A percentile compares a stretch with the other conserved stretches of the same genome.
Conservation (phyloP, 2,888 invertebrate species). For the Drosophila parthenogenetica region DNA sequence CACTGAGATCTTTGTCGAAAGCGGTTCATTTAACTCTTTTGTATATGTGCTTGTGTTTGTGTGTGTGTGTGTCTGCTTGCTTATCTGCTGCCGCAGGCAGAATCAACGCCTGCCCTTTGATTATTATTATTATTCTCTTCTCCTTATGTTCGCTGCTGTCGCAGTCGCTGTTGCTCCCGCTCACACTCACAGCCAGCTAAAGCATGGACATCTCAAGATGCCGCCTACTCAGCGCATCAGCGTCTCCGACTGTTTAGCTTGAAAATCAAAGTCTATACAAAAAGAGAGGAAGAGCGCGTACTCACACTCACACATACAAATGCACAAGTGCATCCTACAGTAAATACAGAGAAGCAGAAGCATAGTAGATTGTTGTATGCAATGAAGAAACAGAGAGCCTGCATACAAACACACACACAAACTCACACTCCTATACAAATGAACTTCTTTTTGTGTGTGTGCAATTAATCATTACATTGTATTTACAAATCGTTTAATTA, state of each 20-base stretch:
- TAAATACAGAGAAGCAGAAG: conserved; percentile 29
- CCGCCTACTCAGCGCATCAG: conserved; percentile 63
- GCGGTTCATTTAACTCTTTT: conserved; percentile 49
- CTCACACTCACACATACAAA: conserved; percentile 21
- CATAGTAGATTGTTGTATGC: conserved; percentile 21
- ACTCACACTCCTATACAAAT: no score
- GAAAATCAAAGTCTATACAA: conserved; percentile 44
- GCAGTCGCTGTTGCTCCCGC: conserved; percentile 19
- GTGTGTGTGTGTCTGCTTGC: conserved; percentile 39
- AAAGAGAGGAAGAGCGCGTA: conserved; percentile 19
- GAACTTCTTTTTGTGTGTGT: conserved; percentile 10
- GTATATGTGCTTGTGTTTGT: conserved; percentile 22
- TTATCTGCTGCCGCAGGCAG: conserved; percentile 50
- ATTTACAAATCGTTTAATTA: conserved; percentile 75
- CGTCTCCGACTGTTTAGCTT: conserved; percentile 45
- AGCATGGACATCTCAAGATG: conserved; percentile 35
- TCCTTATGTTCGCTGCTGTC: conserved; percentile 28
- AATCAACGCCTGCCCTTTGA: conserved; percentile 48
- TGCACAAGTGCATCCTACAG: conserved; percentile 30
- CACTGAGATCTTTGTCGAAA: conserved; percentile 27
- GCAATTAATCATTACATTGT: conserved; percentile 66
- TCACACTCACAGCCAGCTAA: conserved; percentile 2
- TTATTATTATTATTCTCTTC: conserved; percentile 57
- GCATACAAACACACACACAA: conserved; percentile 11
- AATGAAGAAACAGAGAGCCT: conserved; percentile 43